Evolutionary conservation across 2,797 vertebrate species (phyloP).

Genomic region (Amazonetta brasiliensis): DNA sequence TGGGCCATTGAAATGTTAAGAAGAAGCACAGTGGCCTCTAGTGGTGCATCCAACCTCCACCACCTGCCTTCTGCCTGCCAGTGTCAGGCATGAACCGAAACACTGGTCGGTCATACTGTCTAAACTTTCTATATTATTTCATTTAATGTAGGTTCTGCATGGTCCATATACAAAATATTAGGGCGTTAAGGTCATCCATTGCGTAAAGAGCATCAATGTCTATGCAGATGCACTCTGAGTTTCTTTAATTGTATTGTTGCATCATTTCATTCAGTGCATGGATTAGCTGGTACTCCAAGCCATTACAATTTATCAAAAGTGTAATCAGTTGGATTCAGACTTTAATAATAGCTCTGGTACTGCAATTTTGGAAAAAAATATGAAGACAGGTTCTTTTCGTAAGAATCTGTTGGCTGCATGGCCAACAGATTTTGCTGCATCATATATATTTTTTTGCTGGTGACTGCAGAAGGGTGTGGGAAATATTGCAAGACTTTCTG

Average conservation of each 20-base stretch:
- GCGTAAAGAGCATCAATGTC: not conserved
- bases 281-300: not conserved
- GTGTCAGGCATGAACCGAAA: not conserved
- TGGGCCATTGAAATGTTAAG: not conserved
- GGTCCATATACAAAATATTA: not conserved
- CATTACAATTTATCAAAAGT: not conserved
- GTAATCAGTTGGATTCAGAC: not conserved
- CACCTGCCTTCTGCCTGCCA: not conserved
- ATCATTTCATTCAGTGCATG: fast-evolving
- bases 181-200: not conserved
- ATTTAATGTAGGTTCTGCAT: not conserved
- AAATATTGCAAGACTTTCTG: not conserved
- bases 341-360: not conserved
- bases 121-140: not conserved
- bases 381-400: not conserved
- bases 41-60: not conserved
- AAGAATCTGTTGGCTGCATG: not conserved
- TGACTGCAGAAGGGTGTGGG: not conserved
- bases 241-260: fast-evolving
- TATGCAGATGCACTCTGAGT: not conserved
- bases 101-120: too few species aligned
- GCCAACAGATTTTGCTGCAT: not conserved
- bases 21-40: slow-evolving; percentile 46
- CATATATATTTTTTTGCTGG: not conserved
- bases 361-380: not conserved